Evolutionary conservation across 2,113 vertebrate species (phyloP), one percentile per base, ranked within the genome.

Genomic region (Bubalus kerabau): DNA sequence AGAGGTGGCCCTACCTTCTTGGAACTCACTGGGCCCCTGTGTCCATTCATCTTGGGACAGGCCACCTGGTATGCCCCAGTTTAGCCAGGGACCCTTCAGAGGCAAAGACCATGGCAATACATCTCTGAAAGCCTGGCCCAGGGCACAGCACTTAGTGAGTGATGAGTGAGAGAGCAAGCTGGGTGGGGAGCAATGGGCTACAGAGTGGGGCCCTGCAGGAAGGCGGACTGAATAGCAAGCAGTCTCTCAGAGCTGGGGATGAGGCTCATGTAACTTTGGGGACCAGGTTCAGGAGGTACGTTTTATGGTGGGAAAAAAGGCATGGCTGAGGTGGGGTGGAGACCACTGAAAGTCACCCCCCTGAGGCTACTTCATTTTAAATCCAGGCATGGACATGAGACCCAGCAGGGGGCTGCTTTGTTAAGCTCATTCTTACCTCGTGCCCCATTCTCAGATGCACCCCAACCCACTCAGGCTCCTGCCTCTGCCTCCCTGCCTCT

Each of bases 91-190:
- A 84, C 86, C 28, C n/a, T 54, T 62, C 43, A 21, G 26, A 62
- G 36, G 43, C 59, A 28, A 23, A 15, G 56, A 36, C 8, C 28
- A 0, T 12, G 16, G 24, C 26, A 32, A 14, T 0, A 6, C 8
- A 26, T 13, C 21, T 26, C 64, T 40, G 36, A 48, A 52, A 74
- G 46, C 54, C 52, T 3, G 1, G 74, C 43, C 7, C 62, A 67
- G 67, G 64, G 28, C 8, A 7, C 0, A 32, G 59, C 3, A 1
- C 13, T 9, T n/a, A 0, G 14, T 11, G 50, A 10, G 24, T 50
- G 50, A 11, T 0, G 7, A 10, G 36, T 8, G 52, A 80, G 71
- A n/a, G 16, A 14, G 23, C 57, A 48, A 32, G 5, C 21, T 14
- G 26, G 12, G 8, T 10, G 6, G 11, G 46, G 30, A 19, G 14